Evolutionary conservation across 2,113 vertebrate genomes (phyloP).

Genomic region (Antennarius striatus): DNA sequence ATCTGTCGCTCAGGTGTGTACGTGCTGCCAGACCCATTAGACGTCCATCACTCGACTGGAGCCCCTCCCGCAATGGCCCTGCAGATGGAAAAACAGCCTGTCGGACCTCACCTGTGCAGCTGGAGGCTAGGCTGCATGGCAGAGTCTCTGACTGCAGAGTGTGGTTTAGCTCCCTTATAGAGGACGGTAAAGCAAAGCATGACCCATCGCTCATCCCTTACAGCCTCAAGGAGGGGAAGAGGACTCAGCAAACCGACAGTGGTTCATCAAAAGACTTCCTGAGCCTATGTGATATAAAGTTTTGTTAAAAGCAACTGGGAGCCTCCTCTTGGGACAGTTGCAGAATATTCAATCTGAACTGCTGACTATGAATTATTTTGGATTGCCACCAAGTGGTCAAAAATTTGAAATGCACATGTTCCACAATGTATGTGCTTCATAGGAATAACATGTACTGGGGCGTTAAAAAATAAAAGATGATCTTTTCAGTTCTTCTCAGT

Average conservation of each 20-base stretch:
- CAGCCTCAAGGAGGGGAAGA: conserved; percentile 41
- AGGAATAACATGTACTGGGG: too few relatives aligned
- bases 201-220: conserved; percentile 11
- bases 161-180: neutral
- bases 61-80: neutral
- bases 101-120: conserved; percentile 66
- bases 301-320: conserved; percentile 12
- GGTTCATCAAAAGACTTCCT: conserved; percentile 65
- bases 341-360: neutral
- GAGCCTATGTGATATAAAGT: conserved; percentile 28
- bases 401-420: conserved; percentile 11
- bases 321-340: conserved; percentile 20
- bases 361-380: conserved; percentile 18
- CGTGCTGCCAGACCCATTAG: conserved; percentile 57
- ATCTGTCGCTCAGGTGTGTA: conserved; percentile 58
- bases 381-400: conserved; percentile 63
- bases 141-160: conserved; percentile 27
- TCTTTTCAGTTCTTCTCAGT: neutral
- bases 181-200: conserved; percentile 25
- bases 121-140: conserved; percentile 57
- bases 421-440: neutral
- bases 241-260: neutral
- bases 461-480: neutral
- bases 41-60: conserved; percentile 60
- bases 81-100: conserved; percentile 4